Evolutionary conservation across 2,888 invertebrate genomes (phyloP), one percentile per base, ranked within the genome.

Genomic region (Lithodes maja): DNA sequence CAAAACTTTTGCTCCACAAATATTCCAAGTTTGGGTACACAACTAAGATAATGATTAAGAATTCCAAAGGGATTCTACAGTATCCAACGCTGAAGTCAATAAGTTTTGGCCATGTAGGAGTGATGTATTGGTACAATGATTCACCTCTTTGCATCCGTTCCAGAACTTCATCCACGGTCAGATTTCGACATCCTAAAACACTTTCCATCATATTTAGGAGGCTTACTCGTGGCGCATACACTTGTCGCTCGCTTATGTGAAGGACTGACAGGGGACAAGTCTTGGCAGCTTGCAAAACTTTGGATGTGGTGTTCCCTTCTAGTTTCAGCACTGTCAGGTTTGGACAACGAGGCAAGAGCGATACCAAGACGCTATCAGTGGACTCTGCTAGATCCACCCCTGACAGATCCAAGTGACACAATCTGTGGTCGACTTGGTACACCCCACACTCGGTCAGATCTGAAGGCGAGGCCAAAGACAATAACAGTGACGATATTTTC

Each of bases 171-270:
- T 55, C 55, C 55, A 80, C 17, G n/a, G 61, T 80, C 33, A 55
- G 80, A 17, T 2, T 55, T 55, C 55, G n/a, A 55, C 49, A 55
- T 17, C 80, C 80, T 52, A 80, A 5, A n/a, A 80, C 55, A 17
- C 17, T 17, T 15, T 80, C 55, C 3, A 80, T 80, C 61, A 80
- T n/a, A 55, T n/a, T 50, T 55, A 2, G 7, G 5, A 55, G n/a
- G 17, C 55, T 55, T 9, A 80, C 54, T 80, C 80, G 17, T 12
- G 80, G 80, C 0, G 54, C 54, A 7, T 80, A 55, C n/a, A 55
- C 80, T 17, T 54, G 33, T 17, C 80, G 54, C 55, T 80, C 80
- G 50, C 55, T 55, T n/a, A 80, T 80, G 80, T 80, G 80, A 3
- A 80, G 33, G 55, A 80, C 80, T 3, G 80, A 55, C 7, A 80